phyloP scores from a whole-genome alignment of 2,888 invertebrate genomes.

The Drosophila fulvimacula region DNA sequence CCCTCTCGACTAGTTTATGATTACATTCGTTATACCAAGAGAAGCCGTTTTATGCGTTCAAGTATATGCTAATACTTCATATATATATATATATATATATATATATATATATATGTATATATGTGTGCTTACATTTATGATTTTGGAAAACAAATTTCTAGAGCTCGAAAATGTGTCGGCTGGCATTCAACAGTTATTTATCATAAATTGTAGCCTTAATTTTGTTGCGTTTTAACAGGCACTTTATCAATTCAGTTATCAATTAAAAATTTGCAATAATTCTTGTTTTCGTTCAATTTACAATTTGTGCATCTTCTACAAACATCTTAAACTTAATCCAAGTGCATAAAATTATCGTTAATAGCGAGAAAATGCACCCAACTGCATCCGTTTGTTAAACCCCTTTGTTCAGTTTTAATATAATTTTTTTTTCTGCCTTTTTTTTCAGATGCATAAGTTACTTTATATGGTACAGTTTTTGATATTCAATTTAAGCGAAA shows the following conservation, averaged over 20 bases:
- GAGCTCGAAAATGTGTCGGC: conserved; percentile 31
- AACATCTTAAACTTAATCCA: conserved; percentile 48
- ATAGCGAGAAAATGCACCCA: conserved; percentile 59
- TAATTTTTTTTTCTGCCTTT: background rate
- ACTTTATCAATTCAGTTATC: conserved; percentile 55
- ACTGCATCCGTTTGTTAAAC: conserved; percentile 41
- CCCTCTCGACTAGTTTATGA: background rate
- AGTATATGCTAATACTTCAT: conserved; percentile 68
- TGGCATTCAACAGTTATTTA: conserved; percentile 39
- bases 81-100: conserved; percentile 2
- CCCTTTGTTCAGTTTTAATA: conserved; percentile 18
- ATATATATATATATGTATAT: conserved; percentile 9
- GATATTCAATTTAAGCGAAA: conserved; percentile 18
- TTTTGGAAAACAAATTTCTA: conserved; percentile 38
- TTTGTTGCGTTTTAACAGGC: conserved; percentile 75
- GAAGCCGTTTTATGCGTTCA: conserved; percentile 34
- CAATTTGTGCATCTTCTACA: conserved; percentile 64
- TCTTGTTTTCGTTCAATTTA: conserved; percentile 55
- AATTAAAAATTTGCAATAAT: background rate
- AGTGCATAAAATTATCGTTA: conserved; percentile 38
- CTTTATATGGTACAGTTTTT: conserved; percentile 29
- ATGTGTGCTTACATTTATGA: conserved; percentile 37
- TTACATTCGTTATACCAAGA: background rate
- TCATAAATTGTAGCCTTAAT: conserved; percentile 47
- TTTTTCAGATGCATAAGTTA: conserved; percentile 36